Evolutionary conservation across 2,888 invertebrate genomes (phyloP).

Genomic region (Tridacna gigas): DNA sequence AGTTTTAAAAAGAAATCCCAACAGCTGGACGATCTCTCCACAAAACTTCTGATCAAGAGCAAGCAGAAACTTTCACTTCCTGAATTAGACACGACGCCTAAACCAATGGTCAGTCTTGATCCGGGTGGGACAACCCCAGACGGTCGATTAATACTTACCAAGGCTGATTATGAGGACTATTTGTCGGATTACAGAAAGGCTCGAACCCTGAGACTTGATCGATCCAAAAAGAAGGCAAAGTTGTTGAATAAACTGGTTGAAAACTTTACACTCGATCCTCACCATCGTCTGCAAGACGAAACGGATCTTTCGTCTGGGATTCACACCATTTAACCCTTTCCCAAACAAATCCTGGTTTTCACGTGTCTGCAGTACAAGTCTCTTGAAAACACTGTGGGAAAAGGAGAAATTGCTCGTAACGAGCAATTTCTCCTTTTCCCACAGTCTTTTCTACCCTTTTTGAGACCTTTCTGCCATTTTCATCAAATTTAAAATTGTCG

Average conservation of each 20-base stretch:
- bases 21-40: conserved; percentile 25
- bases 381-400: not conserved
- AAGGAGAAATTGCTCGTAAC: not conserved
- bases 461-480: not conserved
- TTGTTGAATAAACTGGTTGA: conserved; percentile 52
- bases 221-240: conserved; percentile 51
- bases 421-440: not conserved
- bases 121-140: conserved; percentile 69
- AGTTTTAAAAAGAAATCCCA: conserved; percentile 24
- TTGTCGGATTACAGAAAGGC: conserved; percentile 60
- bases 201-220: conserved; percentile 52
- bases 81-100: conserved; percentile 47
- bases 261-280: conserved; percentile 52
- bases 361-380: too few relatives aligned
- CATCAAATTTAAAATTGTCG: too few relatives aligned
- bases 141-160: conserved; percentile 66
- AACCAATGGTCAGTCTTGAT: conserved; percentile 65
- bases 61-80: conserved; percentile 53
- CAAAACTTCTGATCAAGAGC: conserved; percentile 33
- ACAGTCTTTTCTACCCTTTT: not conserved
- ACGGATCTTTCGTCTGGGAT: conserved; percentile 18
- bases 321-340: conserved; percentile 4
- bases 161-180: conserved; percentile 68
- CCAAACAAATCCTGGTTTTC: not conserved
- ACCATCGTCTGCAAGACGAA: conserved; percentile 44